Evolutionary conservation across 2,113 vertebrate genomes (phyloP).

Genomic region (Motacilla tschutschensis): DNA sequence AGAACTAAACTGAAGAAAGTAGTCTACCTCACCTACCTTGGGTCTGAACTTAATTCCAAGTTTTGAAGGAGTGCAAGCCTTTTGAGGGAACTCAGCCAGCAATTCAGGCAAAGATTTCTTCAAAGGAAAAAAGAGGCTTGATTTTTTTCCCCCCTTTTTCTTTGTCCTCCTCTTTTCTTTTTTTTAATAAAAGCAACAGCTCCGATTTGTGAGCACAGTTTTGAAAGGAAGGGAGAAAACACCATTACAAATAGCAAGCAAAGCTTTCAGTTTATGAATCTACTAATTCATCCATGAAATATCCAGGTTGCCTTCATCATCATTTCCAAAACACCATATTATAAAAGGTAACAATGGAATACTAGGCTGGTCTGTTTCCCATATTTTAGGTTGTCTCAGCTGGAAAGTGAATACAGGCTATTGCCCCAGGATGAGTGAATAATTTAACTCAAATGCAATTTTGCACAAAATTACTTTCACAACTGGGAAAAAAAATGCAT

Average conservation of each 20-base stretch:
- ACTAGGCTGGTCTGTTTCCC: constrained; percentile 35
- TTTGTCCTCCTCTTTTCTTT: neutral
- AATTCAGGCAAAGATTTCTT: constrained; percentile 3
- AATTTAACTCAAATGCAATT: constrained; percentile 42
- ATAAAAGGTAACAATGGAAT: constrained; percentile 43
- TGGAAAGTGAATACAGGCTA: constrained; percentile 46
- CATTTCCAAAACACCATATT: constrained; percentile 46
- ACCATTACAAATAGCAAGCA: neutral
- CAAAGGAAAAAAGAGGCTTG: neutral
- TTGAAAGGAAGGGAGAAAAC: constrained; percentile 15
- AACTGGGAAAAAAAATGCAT: neutral
- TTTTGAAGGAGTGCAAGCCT: neutral
- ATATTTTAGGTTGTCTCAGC: constrained; percentile 28
- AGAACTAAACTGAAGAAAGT: neutral
- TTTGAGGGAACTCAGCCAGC: neutral
- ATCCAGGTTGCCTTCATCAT: constrained; percentile 46
- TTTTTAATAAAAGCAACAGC: constrained; percentile 1
- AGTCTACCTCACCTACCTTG: neutral
- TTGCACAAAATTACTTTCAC: constrained; percentile 41
- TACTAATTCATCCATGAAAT: constrained; percentile 48
- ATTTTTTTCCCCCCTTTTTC: neutral
- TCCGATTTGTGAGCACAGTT: neutral
- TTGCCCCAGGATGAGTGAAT: constrained; percentile 36
- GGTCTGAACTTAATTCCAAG: neutral
- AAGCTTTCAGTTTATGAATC: constrained; percentile 39